A percentile compares a stretch with the other conserved stretches of the same genome.
Conservation (phyloP, 1,140 invertebrate genomes). For the Adelges cooleyi region DNA sequence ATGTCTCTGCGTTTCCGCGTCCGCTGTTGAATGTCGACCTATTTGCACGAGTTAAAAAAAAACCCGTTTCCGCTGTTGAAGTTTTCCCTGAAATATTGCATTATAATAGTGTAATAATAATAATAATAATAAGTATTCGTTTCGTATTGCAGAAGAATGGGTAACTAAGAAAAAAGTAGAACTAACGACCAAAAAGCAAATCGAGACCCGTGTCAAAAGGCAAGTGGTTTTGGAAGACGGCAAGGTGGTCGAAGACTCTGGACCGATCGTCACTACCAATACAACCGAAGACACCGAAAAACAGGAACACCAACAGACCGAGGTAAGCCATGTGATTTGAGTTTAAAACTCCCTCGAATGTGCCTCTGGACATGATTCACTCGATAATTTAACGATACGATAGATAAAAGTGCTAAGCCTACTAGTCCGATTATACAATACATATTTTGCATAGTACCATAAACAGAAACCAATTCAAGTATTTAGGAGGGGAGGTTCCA, state of each 20-base stretch:
- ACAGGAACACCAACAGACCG: slow-evolving; percentile 72
- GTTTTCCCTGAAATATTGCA: too few relatives aligned
- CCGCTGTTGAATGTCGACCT: background rate
- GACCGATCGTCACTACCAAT: slow-evolving; percentile 77
- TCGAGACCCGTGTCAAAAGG: slow-evolving; percentile 77
- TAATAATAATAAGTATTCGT: background rate
- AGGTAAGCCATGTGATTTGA: slow-evolving; percentile 50
- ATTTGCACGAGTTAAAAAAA: too few relatives aligned
- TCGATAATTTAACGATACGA: too few relatives aligned
- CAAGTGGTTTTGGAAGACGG: slow-evolving; percentile 80
- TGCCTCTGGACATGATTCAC: too few relatives aligned
- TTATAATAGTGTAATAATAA: too few relatives aligned
- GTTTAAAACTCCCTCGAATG: too few relatives aligned
- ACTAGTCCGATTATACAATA: too few relatives aligned
- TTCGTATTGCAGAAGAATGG: slow-evolving; percentile 67
- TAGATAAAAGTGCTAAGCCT: too few relatives aligned
- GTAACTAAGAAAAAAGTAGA: slow-evolving; percentile 76
- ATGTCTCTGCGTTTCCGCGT: slow-evolving; percentile 22
- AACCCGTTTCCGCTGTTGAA: too few relatives aligned
- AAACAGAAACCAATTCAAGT: too few relatives aligned
- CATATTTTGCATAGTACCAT: too few relatives aligned
- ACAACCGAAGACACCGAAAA: slow-evolving; percentile 79
- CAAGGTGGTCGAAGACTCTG: slow-evolving; percentile 73
- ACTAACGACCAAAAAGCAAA: slow-evolving; percentile 74
- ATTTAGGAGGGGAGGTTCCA: too few relatives aligned